Percentiles rank a stretch among this genome's conserved stretches.
phyloP scores from a whole-genome alignment of 2,113 vertebrate species.

The Ptilonorhynchus violaceus region DNA sequence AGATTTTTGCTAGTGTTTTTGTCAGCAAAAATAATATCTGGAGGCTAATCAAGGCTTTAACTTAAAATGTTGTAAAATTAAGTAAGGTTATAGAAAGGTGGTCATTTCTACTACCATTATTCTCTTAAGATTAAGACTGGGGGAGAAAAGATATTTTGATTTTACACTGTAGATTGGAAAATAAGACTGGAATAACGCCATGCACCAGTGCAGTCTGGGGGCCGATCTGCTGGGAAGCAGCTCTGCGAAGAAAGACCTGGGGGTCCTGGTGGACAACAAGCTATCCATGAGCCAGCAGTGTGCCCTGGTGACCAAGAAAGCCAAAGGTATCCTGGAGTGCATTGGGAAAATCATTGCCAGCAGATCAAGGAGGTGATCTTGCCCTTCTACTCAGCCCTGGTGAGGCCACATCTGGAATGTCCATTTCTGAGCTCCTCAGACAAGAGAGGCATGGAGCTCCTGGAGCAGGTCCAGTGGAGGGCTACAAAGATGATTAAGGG shows the following conservation, averaged over 20 bases:
- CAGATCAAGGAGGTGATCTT: not conserved
- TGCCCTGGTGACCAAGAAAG: not conserved
- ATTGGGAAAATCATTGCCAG: not conserved
- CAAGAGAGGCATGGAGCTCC: not conserved
- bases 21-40: not conserved
- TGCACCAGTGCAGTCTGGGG: not conserved
- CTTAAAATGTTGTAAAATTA: not conserved
- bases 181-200: not conserved
- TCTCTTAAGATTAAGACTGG: not conserved
- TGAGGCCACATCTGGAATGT: not conserved
- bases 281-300: not conserved
- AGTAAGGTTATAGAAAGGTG: not conserved
- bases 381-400: not conserved
- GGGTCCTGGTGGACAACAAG: not conserved
- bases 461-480: accelerated
- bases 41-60: not conserved
- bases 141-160: not conserved
- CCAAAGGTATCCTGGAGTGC: not conserved
- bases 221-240: not conserved
- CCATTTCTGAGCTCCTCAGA: not conserved
- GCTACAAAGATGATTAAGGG: not conserved
- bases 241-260: accelerated
- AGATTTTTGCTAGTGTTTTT: not conserved
- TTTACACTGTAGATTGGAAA: not conserved
- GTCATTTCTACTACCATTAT: not conserved